phyloP scores from a whole-genome alignment of 2,113 vertebrate genomes.

The Hemibagrus wyckioides region DNA sequence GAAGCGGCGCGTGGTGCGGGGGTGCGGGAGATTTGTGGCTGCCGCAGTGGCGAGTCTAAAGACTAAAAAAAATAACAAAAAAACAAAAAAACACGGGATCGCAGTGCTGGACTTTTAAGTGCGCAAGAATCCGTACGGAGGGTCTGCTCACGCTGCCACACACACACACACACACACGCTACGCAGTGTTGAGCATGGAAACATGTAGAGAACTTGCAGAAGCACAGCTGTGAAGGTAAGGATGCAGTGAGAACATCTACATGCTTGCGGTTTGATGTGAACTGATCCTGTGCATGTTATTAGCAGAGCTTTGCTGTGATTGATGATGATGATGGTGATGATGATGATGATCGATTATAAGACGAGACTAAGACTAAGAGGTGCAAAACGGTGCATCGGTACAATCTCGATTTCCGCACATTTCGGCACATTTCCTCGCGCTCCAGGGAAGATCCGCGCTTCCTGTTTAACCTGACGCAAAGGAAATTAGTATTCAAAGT shows the following conservation, averaged over 20 bases:
- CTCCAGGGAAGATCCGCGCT: neutral
- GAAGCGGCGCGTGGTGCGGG: slow-evolving; percentile 33
- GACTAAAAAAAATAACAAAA: neutral
- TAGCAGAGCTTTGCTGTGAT: neutral
- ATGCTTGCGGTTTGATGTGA: neutral
- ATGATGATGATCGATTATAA: neutral
- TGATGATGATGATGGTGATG: neutral
- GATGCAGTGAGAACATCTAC: neutral
- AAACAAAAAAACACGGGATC: neutral
- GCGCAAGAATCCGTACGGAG: slow-evolving; percentile 15
- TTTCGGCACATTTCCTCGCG: neutral
- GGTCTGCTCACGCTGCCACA: neutral
- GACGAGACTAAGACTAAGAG: too few species aligned
- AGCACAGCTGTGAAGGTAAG: slow-evolving; percentile 41
- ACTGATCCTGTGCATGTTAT: neutral
- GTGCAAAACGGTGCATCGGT: neutral
- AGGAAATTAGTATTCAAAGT: slow-evolving; percentile 52
- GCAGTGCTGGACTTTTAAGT: slow-evolving; percentile 50
- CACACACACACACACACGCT: slow-evolving; percentile 13
- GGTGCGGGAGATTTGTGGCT: slow-evolving; percentile 50
- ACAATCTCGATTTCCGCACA: neutral
- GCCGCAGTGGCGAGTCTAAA: slow-evolving; percentile 48
- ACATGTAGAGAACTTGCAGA: neutral
- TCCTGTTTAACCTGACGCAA: slow-evolving; percentile 18
- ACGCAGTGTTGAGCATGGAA: slow-evolving; percentile 18